Evolutionary conservation across 2,113 vertebrate genomes (phyloP), one percentile per base, ranked within the genome.

Genomic region (Hippocampus abdominalis): DNA sequence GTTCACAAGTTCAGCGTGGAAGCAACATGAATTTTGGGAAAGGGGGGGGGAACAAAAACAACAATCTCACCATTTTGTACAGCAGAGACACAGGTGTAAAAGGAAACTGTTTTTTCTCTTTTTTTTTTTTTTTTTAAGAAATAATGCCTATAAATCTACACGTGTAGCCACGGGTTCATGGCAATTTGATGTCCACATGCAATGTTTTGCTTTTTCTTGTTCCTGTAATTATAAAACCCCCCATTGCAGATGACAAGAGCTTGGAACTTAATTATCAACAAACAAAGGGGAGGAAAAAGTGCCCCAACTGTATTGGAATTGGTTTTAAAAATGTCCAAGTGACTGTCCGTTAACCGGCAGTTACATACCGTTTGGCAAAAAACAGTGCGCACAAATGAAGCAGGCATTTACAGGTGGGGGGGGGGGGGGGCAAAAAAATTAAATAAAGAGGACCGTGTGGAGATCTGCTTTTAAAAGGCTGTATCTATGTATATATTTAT

Each of bases 381-480:
- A 70, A 69, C 71, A 70, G 36, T 81, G 80, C 2, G 62, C 36
- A 73, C 86, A 79, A 87, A 82, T 79, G 65, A 74, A 68, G 71
- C 75, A 74, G 77, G 72, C 74, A 70, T 72, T 71, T 73, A 60
- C 57, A 60, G 27, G 29, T 15, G 5, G 6, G 8, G 15, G 20
- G 1, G 21, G 20, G 8, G 21, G 44, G 72, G 70, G n/a, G n/a
- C n/a, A n/a, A 69, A 82, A 83, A 16, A 88, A 88, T 93, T 92
- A 93, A 92, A 92, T 90, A 90, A 92, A 88, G 84, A 89, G 85
- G 87, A 89, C 84, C 75, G 79, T 88, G 85, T 90, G 84, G 84
- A 91, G 85, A 84, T 90, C 89, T 88, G 90, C 79, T 86, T 60
- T 60, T 91, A 87, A 89, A 91, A 92, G 87, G 88, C 80, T 82